phyloP scores from a whole-genome alignment of 2,888 invertebrate genomes.

The Aspidiotus destructor region DNA sequence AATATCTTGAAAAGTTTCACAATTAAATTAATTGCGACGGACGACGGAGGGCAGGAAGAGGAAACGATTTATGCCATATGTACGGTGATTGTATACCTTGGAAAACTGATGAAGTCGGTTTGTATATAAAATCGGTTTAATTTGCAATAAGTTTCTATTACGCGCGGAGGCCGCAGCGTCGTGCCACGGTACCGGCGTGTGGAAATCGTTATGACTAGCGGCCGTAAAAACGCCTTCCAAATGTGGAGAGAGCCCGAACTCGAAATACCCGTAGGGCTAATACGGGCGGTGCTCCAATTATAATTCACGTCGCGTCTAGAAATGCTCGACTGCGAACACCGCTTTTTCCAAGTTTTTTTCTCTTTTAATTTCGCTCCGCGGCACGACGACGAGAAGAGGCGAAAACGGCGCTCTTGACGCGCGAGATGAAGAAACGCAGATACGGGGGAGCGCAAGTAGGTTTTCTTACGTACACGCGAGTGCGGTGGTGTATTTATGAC shows the following conservation, averaged over 20 bases:
- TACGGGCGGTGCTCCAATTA: neutral
- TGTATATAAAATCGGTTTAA: neutral
- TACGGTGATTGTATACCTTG: too few species aligned
- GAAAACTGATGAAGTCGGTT: neutral
- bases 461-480: too few species aligned
- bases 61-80: neutral
- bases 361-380: too few species aligned
- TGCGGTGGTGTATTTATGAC: too few species aligned
- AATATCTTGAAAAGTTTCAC: neutral
- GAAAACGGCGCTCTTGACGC: too few species aligned
- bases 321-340: conserved; percentile 4
- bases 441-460: too few species aligned
- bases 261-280: neutral
- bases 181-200: too few species aligned
- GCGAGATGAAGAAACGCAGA: too few species aligned
- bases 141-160: conserved; percentile 4
- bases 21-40: neutral
- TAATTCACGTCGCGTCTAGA: neutral
- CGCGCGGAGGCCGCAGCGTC: neutral
- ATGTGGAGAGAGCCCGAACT: neutral
- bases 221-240: conserved; percentile 2
- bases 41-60: neutral
- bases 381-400: too few species aligned
- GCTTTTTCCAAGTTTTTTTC: neutral
- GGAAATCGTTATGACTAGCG: neutral